These are phyloP conservation scores for Erebia aethiops DNA, from an alignment of 2,888 invertebrate species.

Conservation along the genomic window DNA sequence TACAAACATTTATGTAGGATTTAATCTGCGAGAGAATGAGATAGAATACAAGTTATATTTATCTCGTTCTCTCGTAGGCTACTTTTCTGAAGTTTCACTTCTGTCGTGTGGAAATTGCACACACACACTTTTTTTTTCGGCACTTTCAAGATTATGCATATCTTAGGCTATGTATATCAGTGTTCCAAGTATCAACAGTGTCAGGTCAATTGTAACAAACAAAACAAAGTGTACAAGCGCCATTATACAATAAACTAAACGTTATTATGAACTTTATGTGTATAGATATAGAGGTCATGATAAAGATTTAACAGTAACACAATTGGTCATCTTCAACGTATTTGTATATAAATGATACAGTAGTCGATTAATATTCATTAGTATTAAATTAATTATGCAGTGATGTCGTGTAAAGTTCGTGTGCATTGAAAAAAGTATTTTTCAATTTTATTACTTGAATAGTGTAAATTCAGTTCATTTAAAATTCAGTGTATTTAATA, in stretches of 20 bases:
- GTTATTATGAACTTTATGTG: neutral
- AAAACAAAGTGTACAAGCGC: neutral
- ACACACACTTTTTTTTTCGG: no score
- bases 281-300: neutral
- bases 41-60: no score
- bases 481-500: neutral
- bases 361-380: slow-evolving; percentile 17
- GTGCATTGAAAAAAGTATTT: neutral
- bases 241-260: neutral
- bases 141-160: neutral
- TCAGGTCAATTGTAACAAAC: slow-evolving; percentile 16
- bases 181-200: slow-evolving; percentile 11
- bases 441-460: neutral
- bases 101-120: no score
- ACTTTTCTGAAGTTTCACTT: no score
- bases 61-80: no score
- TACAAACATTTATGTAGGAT: no score
- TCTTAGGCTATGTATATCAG: neutral
- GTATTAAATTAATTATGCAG: slow-evolving; percentile 12
- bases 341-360: slow-evolving; percentile 25
- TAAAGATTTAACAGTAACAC: neutral
- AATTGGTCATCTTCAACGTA: neutral
- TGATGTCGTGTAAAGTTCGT: slow-evolving; percentile 4
- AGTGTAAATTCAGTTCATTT: neutral
- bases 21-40: no score